phyloP scores from a whole-genome alignment of 2,113 vertebrate species.

The Nothoprocta pentlandii region DNA sequence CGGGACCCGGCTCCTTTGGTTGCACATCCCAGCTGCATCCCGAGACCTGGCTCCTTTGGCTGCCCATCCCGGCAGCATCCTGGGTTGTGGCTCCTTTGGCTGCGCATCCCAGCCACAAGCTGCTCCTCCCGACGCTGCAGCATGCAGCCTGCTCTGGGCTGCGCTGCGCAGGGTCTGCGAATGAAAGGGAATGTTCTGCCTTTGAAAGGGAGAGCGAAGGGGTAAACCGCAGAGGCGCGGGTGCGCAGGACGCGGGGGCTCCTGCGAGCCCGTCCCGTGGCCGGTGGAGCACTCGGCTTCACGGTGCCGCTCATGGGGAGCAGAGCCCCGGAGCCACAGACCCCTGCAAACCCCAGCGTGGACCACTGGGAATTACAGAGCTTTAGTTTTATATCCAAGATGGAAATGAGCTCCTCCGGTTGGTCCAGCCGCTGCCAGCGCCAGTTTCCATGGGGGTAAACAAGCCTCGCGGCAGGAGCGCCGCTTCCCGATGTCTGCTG shows the following conservation, averaged over 20 bases:
- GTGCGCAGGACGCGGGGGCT: neutral
- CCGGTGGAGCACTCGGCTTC: too few relatives aligned
- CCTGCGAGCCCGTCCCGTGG: neutral
- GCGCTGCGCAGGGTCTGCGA: conserved; percentile 17
- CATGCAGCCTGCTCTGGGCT: neutral
- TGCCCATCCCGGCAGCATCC: too few relatives aligned
- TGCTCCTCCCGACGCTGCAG: neutral
- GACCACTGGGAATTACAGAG: neutral
- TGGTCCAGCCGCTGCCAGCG: neutral
- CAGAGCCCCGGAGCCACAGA: too few relatives aligned
- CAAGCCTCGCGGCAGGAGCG: neutral
- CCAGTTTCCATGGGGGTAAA: conserved; percentile 61
- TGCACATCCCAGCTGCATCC: too few relatives aligned
- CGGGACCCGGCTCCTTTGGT: too few relatives aligned
- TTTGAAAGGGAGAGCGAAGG: conserved; percentile 42
- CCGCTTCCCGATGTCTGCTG: conserved; percentile 58
- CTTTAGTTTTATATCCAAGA: neutral
- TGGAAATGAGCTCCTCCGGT: neutral
- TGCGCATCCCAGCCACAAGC: too few relatives aligned
- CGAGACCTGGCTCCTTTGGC: too few relatives aligned
- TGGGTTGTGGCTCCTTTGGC: too few relatives aligned
- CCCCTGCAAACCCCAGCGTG: neutral
- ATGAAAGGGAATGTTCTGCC: conserved; percentile 66
- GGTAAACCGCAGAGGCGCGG: conserved; percentile 6
- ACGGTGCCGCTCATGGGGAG: too few relatives aligned